Conservation (phyloP, 2,888 invertebrate genomes). For the Hecatera dysodea region DNA sequence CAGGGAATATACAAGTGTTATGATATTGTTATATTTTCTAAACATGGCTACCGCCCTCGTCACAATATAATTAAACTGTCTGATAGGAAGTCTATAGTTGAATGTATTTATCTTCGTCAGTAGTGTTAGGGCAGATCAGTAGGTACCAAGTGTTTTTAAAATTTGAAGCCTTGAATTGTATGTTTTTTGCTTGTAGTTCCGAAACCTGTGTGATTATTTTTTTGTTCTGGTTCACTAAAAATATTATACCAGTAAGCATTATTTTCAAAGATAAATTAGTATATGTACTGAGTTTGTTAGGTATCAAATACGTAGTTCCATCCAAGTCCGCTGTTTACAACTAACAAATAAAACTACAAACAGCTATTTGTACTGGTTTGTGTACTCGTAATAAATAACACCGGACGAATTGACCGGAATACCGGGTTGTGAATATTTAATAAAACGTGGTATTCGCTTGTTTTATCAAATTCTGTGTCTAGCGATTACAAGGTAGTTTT, state of each 20-base stretch:
- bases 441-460: conserved; percentile 24
- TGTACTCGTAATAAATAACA: conserved; percentile 25
- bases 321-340: conserved; percentile 8
- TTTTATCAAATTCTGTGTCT: conserved; percentile 8
- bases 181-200: background rate
- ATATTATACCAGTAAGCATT: background rate
- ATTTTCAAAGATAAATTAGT: conserved; percentile 18
- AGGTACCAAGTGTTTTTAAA: conserved; percentile 15
- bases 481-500: conserved; percentile 3
- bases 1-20: background rate
- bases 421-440: conserved; percentile 33
- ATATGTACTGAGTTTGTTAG: conserved; percentile 4
- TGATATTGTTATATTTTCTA: background rate
- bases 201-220: conserved; percentile 11
- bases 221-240: background rate
- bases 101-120: conserved; percentile 26
- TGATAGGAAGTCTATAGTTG: background rate
- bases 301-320: conserved; percentile 29
- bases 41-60: background rate
- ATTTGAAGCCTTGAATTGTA: conserved; percentile 9
- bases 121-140: conserved; percentile 29
- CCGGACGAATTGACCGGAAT: conserved; percentile 30
- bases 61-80: conserved; percentile 10
- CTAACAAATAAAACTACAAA: conserved; percentile 24
- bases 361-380: conserved; percentile 1